These are phyloP conservation scores for Clarias gariepinus DNA, from an alignment of 2,113 vertebrate species.

Conservation along the genomic window DNA sequence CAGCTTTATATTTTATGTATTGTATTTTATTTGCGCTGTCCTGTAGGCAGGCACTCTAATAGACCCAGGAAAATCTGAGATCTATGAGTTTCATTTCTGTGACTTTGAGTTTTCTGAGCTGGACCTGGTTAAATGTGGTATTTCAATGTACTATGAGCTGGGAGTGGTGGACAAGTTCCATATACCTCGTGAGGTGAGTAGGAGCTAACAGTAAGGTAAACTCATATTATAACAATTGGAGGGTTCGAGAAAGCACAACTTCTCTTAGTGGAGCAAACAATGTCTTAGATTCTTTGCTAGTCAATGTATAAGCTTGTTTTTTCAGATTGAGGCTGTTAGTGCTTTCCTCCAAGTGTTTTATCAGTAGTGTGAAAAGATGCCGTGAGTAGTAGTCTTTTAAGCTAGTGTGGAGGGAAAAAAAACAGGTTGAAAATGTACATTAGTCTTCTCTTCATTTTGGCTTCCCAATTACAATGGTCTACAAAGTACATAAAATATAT, in stretches of 20 bases:
- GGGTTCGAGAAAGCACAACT: not conserved
- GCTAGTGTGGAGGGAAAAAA: too few species aligned
- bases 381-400: too few species aligned
- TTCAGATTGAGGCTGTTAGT: not conserved
- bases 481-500: too few species aligned
- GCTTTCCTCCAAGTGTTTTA: not conserved
- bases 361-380: not conserved
- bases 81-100: slow-evolving; percentile 79
- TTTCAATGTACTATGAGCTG: slow-evolving; percentile 79
- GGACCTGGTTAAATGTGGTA: slow-evolving; percentile 78
- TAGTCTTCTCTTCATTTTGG: too few species aligned
- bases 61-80: slow-evolving; percentile 59
- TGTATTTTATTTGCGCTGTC: not conserved
- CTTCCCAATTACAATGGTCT: too few species aligned
- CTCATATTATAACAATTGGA: not conserved
- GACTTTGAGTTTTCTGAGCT: slow-evolving; percentile 71
- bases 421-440: too few species aligned
- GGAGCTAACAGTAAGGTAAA: not conserved
- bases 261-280: not conserved
- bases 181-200: slow-evolving; percentile 75
- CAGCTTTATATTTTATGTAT: not conserved
- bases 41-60: slow-evolving; percentile 64
- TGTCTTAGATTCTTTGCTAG: not conserved
- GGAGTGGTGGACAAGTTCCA: slow-evolving; percentile 82
- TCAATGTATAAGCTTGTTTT: not conserved